Percentiles rank a stretch among this genome's conserved stretches.
These are phyloP conservation scores for Sphaeramia orbicularis DNA, from an alignment of 2,797 vertebrate genomes.

Conservation along the genomic window DNA sequence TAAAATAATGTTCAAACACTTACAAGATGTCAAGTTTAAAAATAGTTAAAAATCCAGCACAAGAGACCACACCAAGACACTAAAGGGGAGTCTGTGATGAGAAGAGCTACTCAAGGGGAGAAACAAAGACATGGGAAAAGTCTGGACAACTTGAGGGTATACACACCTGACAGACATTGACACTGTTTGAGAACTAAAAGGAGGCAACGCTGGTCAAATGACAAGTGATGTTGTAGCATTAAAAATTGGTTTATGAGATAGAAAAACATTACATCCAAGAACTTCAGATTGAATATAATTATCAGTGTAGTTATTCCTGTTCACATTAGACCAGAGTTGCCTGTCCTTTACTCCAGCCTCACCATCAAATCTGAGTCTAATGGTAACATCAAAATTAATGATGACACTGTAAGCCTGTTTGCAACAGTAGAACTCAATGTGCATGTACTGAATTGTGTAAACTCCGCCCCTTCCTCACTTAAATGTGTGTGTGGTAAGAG, in stretches of 20 bases:
- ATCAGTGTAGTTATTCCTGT: neutral
- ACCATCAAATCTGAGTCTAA: conserved; percentile 46
- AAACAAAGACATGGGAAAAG: conserved; percentile 49
- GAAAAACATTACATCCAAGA: neutral
- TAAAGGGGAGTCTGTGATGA: conserved; percentile 62
- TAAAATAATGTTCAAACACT: conserved; percentile 31
- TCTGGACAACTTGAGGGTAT: conserved; percentile 49
- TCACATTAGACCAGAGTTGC: conserved; percentile 73
- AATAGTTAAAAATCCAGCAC: conserved; percentile 83
- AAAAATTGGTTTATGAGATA: neutral
- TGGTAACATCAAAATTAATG: conserved; percentile 51
- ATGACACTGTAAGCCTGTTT: conserved; percentile 39
- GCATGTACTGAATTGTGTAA: conserved; percentile 75
- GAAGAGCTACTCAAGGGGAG: conserved; percentile 6
- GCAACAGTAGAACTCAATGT: conserved; percentile 49
- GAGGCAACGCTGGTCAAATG: conserved; percentile 74
- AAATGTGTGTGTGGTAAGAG: conserved; percentile 82
- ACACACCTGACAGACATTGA: conserved; percentile 62
- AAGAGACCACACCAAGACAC: conserved; percentile 88
- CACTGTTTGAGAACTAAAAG: conserved; percentile 53
- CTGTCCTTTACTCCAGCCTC: conserved; percentile 63
- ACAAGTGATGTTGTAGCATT: conserved; percentile 13
- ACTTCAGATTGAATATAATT: neutral
- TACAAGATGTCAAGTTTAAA: conserved; percentile 41
- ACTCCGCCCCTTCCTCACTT: conserved; percentile 87